Evolutionary conservation across 2,113 vertebrate genomes (phyloP).

Genomic region (Mormyrus iriodes): DNA sequence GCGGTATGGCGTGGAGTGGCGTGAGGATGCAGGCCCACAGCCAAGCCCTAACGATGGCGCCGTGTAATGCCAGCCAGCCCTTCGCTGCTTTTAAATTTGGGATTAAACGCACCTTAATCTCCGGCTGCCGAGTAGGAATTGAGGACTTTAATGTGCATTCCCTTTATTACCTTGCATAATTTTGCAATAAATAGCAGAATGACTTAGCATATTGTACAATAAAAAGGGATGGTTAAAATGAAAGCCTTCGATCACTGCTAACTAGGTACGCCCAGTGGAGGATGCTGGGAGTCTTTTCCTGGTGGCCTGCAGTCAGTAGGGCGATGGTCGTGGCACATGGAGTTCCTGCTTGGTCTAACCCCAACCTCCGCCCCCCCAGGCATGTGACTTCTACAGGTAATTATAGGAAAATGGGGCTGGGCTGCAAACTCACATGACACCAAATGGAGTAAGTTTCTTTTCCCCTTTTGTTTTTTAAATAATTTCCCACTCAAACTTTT

Average conservation of each 20-base stretch:
- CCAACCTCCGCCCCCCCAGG: neutral
- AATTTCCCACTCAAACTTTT: neutral
- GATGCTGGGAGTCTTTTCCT: neutral
- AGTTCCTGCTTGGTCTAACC: neutral
- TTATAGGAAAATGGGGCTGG: neutral
- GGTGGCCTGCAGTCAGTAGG: neutral
- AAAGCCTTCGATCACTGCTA: neutral
- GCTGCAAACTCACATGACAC: neutral
- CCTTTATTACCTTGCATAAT: slow-evolving; percentile 1
- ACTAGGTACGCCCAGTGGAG: neutral
- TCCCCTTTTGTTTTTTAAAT: neutral
- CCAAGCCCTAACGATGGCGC: no score
- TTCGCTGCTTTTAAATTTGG: neutral
- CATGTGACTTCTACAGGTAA: neutral
- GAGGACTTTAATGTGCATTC: slow-evolving; percentile 7
- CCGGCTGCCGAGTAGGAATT: neutral
- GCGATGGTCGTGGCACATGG: neutral
- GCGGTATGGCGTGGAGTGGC: neutral
- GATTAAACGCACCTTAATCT: neutral
- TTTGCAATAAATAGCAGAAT: neutral
- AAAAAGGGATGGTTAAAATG: neutral
- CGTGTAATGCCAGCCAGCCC: neutral
- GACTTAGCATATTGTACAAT: neutral
- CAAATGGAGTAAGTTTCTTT: neutral
- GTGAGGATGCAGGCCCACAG: neutral